phyloP scores from a whole-genome alignment of 1,140 invertebrate species.

The Caenorhabditis remanei region DNA sequence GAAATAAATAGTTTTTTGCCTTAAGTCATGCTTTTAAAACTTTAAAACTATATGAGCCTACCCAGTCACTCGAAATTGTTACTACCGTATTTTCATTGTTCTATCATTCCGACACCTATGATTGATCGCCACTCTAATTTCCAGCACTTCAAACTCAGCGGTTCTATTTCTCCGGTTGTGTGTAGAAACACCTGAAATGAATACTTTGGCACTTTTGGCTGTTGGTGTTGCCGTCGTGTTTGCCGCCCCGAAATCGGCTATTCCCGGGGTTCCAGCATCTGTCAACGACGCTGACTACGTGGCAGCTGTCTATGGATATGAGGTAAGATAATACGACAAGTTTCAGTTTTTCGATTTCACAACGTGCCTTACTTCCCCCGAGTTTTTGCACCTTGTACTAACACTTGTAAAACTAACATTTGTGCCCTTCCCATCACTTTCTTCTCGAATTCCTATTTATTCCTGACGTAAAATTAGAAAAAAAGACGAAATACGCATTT shows the following conservation, averaged over 20 bases:
- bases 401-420: too few species aligned
- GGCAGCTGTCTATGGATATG: constrained; percentile 30
- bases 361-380: not conserved
- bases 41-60: too few species aligned
- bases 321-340: not conserved
- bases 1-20: too few species aligned
- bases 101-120: not conserved
- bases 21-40: too few species aligned
- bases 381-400: not conserved
- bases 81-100: not conserved
- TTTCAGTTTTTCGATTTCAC: not conserved
- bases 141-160: constrained; percentile 16
- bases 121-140: not conserved
- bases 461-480: too few species aligned
- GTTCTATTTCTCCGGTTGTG: constrained; percentile 14
- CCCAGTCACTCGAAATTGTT: too few species aligned
- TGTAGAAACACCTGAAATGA: not conserved
- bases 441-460: not conserved
- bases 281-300: not conserved
- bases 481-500: not conserved
- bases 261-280: too few species aligned
- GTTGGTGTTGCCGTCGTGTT: not conserved
- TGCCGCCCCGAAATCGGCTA: not conserved
- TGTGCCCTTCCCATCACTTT: not conserved
- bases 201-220: constrained; percentile 28